phyloP scores from a whole-genome alignment of 2,797 vertebrate species.

The Cyprinella venusta region DNA sequence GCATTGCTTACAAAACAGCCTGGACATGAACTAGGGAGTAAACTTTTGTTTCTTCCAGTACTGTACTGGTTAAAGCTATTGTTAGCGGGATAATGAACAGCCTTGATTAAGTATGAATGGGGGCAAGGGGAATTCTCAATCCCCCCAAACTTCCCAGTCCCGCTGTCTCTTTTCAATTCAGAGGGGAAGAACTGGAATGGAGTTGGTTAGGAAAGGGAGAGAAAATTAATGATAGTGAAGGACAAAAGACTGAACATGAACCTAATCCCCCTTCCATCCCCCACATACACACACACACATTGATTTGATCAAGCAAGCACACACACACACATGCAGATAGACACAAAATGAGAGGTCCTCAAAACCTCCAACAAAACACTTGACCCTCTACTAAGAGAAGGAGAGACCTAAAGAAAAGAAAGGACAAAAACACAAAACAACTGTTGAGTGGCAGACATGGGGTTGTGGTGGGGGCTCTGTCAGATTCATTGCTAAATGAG shows the following conservation, averaged over 20 bases:
- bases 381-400: constrained; percentile 50
- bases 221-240: constrained; percentile 51
- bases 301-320: constrained; percentile 48
- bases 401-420: constrained; percentile 8
- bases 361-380: constrained; percentile 53
- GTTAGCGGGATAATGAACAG: constrained; percentile 13
- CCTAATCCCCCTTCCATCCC: constrained; percentile 38
- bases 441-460: constrained; percentile 16
- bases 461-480: constrained; percentile 23
- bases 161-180: constrained; percentile 46
- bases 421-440: constrained; percentile 39
- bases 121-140: constrained; percentile 20
- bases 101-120: constrained; percentile 41
- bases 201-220: constrained; percentile 37
- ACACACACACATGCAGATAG: constrained; percentile 23
- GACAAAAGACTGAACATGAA: constrained; percentile 47
- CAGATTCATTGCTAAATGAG: not conserved
- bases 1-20: not conserved
- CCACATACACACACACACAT: constrained; percentile 29
- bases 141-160: constrained; percentile 46
- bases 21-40: not conserved
- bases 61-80: constrained; percentile 26
- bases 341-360: constrained; percentile 48
- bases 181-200: constrained; percentile 42
- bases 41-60: constrained; percentile 21